Evolutionary conservation across 2,113 vertebrate genomes (phyloP).

Genomic region (Pterocles orientalis): DNA sequence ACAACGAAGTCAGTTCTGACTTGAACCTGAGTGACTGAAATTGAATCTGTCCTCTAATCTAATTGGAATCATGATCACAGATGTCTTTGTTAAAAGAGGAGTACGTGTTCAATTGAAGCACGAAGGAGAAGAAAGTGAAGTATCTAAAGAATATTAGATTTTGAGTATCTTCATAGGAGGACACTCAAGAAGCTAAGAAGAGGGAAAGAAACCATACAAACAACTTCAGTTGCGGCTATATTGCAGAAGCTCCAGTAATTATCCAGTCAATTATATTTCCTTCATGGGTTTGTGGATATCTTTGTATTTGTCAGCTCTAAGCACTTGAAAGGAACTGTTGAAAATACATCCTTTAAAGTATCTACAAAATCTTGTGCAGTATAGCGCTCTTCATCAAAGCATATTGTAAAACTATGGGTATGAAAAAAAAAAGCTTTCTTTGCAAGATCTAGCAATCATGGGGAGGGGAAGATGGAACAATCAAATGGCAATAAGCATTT

Average conservation of each 20-base stretch:
- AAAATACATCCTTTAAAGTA: slow-evolving; percentile 14
- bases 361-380: slow-evolving; percentile 7
- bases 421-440: neutral
- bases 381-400: neutral
- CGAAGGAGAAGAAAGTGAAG: neutral
- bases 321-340: slow-evolving; percentile 36
- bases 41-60: neutral
- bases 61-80: neutral
- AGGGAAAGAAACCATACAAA: slow-evolving; percentile 4
- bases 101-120: neutral
- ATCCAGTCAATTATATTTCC: slow-evolving; percentile 25
- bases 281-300: neutral
- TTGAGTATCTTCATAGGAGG: neutral
- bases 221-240: neutral
- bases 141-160: neutral
- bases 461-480: slow-evolving; percentile 1
- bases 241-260: slow-evolving; percentile 32
- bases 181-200: neutral
- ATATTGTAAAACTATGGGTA: neutral
- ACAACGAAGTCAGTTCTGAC: neutral
- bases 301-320: slow-evolving; percentile 15
- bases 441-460: neutral
- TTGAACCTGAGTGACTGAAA: neutral
- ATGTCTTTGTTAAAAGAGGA: neutral
- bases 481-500: neutral